Evolutionary conservation across 2,113 vertebrate species (phyloP).

Genomic region (Ptyas mucosa): DNA sequence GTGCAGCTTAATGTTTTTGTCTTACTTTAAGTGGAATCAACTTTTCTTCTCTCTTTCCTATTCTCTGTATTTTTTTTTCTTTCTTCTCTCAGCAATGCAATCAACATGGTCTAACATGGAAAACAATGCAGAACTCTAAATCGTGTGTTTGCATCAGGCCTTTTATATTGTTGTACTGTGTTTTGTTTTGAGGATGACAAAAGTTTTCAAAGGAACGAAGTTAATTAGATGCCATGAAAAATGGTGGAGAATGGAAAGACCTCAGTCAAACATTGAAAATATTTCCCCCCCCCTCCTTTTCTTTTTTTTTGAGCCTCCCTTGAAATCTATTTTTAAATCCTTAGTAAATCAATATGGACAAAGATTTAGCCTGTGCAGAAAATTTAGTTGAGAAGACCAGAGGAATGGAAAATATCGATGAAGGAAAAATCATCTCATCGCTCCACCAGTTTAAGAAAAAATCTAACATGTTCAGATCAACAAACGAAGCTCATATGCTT

Average conservation of each 20-base stretch:
- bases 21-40: not conserved
- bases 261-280: conserved; percentile 13
- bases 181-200: not conserved
- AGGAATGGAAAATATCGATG: not conserved
- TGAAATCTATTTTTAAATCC: conserved; percentile 37
- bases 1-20: not conserved
- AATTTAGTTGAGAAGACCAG: not conserved
- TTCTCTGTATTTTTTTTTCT: not conserved
- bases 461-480: rapidly evolving
- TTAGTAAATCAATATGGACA: conserved; percentile 43
- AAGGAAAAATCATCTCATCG: not conserved
- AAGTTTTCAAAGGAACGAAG: not conserved
- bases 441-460: not conserved
- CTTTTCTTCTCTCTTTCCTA: not conserved
- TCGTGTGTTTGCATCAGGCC: not conserved
- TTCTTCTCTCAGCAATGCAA: conserved; percentile 17
- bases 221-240: not conserved
- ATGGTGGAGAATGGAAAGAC: not conserved
- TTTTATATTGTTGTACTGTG: not conserved
- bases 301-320: conserved; percentile 26
- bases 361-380: conserved; percentile 25
- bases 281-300: not conserved
- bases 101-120: not conserved
- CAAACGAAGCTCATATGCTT: not conserved
- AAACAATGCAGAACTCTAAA: not conserved